These are phyloP conservation scores for Phenganax stokvisi DNA, from an alignment of 92 coral and sea anemone genomes.

Conservation along the genomic window DNA sequence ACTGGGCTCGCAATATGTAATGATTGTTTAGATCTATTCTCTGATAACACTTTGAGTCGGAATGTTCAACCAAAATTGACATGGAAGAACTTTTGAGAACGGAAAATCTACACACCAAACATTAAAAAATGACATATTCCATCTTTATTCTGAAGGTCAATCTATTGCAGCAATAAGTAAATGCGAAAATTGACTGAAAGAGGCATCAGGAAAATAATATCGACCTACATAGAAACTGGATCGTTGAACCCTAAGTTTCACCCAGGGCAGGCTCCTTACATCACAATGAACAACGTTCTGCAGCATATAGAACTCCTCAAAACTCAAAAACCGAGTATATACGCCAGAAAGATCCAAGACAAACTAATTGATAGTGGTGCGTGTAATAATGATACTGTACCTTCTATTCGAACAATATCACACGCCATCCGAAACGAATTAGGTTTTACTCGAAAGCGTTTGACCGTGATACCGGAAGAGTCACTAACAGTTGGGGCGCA, in stretches of 20 bases:
- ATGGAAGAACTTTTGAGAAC: background rate
- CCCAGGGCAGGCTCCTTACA: background rate
- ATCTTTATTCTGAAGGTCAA: background rate
- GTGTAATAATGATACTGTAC: background rate
- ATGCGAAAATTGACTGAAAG: background rate
- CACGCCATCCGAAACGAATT: background rate
- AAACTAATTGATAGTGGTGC: background rate
- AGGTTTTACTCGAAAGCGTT: conserved; percentile 10
- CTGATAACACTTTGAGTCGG: no score
- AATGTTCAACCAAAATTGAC: background rate
- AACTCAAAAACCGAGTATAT: conserved; percentile 10
- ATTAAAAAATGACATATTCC: background rate
- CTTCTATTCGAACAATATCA: background rate
- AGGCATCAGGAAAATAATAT: conserved; percentile 2
- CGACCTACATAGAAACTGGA: background rate
- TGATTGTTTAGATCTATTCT: no score
- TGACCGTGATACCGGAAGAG: conserved; percentile 2
- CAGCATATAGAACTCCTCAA: conserved; percentile 4
- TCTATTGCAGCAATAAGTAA: background rate
- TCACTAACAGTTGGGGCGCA: background rate
- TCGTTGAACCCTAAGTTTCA: background rate
- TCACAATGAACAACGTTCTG: background rate
- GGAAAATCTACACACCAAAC: background rate
- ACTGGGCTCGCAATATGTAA: no score
- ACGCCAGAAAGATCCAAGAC: conserved; percentile 1